Conservation (phyloP, 2,888 invertebrate species). For the Tachina grossa region DNA sequence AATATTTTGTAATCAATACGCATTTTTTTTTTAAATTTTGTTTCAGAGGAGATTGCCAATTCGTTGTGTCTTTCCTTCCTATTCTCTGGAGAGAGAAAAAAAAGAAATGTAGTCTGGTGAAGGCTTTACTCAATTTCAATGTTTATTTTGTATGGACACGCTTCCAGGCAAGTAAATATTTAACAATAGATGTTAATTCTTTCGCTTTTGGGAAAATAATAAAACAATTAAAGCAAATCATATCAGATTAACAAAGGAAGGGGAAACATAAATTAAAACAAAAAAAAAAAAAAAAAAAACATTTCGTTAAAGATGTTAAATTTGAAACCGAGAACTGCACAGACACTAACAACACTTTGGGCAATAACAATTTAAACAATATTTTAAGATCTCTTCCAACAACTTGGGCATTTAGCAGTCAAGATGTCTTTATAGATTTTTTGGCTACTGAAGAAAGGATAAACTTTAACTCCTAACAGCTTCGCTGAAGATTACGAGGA, state of each 20-base stretch:
- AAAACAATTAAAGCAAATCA: neutral
- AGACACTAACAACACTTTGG: no score
- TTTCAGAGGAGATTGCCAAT: slow-evolving; percentile 27
- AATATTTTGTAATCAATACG: slow-evolving; percentile 49
- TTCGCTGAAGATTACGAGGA: no score
- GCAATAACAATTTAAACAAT: no score
- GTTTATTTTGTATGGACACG: neutral
- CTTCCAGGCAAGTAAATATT: neutral
- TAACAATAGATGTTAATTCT: neutral
- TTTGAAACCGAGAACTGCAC: no score
- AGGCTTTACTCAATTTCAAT: neutral
- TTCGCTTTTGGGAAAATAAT: neutral
- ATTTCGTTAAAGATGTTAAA: neutral
- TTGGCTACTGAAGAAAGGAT: no score
- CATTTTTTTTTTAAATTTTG: slow-evolving; percentile 23
- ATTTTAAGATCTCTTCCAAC: no score
- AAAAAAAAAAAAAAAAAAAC: neutral
- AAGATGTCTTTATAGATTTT: no score
- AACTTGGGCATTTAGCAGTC: no score
- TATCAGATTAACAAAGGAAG: neutral
- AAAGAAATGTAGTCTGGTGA: neutral
- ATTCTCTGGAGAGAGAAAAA: neutral
- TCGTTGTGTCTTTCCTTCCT: slow-evolving; percentile 20
- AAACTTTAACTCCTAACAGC: no score
- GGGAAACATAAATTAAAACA: neutral